Base-by-base conservation (phyloP, 2,888 invertebrate genomes). In the Clanis bilineata region DNA sequence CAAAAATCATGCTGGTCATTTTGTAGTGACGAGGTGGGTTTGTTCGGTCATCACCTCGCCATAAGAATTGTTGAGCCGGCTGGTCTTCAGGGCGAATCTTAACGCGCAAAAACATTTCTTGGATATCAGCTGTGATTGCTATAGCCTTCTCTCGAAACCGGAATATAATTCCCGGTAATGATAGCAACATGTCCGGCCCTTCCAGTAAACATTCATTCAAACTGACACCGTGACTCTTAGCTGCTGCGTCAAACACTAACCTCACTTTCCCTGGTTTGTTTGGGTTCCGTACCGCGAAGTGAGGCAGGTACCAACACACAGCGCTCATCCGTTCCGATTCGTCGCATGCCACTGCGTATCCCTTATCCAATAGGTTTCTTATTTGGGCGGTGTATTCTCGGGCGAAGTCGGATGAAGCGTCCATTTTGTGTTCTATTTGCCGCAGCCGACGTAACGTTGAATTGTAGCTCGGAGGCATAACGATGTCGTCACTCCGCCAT, bases 1-100 rank as follows among this genome's bases (percentile, higher is more conserved):
- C 66, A 22, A 69, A 69, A 7, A 66, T 65, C 15, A 69, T 43
- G 3, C 63, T 62, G 18, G 56, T 59, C 65, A 68, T 70, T 18
- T 57, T 54, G 28, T 45, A 64, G 43, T 63, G 60, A 4, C 38
- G 18, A 2, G 60, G 64, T 18, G 7, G 58, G 18, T 9, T 25
- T 18, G 6, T 15, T n/a, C 10, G 12, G 6, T 3, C n/a, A 9
- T 43, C 55, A 3, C 36, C 64, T n/a, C 63, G 56, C 65, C 59
- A 69, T 1, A 64, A 6, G 18, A 58, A 64, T 1, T 59, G 36
- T 9, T 62, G 57, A 12, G 43, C 41, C 10, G 62, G 62, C 1
- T 60, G 54, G 5, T 62, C 62, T 22, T 62, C 57, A 18, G 15
- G 9, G 5, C 45, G 28, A 21, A 64, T 60, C 10, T 36, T 21